phyloP scores from a whole-genome alignment of 2,113 vertebrate genomes.

The Oncorhynchus tshawytscha region DNA sequence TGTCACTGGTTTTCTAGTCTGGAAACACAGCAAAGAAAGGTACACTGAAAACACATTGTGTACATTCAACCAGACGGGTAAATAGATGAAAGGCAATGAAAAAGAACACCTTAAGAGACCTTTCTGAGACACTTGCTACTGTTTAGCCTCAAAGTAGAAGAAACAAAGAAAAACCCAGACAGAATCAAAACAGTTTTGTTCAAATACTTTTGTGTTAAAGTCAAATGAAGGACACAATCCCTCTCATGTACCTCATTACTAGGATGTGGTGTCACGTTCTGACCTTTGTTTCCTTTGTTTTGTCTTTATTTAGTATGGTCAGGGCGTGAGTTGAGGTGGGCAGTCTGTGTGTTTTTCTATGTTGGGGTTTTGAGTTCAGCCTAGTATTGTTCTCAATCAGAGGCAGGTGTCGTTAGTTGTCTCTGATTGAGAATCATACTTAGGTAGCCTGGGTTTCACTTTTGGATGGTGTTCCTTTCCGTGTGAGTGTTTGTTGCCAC shows the following conservation, averaged over 20 bases:
- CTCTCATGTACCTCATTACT: slow-evolving; percentile 63
- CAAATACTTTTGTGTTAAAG: slow-evolving; percentile 58
- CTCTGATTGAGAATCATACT: no score
- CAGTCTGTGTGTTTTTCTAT: no score
- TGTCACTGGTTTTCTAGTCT: slow-evolving; percentile 37
- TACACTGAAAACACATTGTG: slow-evolving; percentile 25
- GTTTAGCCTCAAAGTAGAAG: slow-evolving; percentile 24
- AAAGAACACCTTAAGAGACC: slow-evolving; percentile 49
- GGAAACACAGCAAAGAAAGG: slow-evolving; percentile 38
- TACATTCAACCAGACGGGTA: slow-evolving; percentile 39
- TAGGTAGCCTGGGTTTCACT: no score
- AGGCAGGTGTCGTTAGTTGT: no score
- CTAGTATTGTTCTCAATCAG: no score
- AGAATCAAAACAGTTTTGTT: slow-evolving; percentile 45
- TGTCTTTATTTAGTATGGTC: no score
- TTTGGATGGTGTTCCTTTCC: no score
- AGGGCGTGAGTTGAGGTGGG: no score
- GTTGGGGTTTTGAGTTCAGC: no score
- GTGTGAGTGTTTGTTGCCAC: no score
- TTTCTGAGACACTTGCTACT: slow-evolving; percentile 41
- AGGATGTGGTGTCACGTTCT: slow-evolving; percentile 17
- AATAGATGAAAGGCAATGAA: slow-evolving; percentile 51
- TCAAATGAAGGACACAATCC: slow-evolving; percentile 64
- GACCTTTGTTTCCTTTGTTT: no score
- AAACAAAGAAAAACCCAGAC: slow-evolving; percentile 40